Percentiles rank a stretch among this genome's conserved stretches.
Evolutionary conservation across 2,113 vertebrate genomes (phyloP).

Genomic region (Xenopus tropicalis): UCB_Xtro_10.0 CM004451.2:49174001-49174500

Average conservation of each 20-base stretch:
- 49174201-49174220: slow-evolving; percentile 94
- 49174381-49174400: no score
- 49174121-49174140: slow-evolving; percentile 93
- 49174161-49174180: slow-evolving; percentile 81
- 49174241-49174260: slow-evolving; percentile 66
- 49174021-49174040: no score
- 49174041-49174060: not conserved
- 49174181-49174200: slow-evolving; percentile 74
- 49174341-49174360: no score
- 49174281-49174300: not conserved
- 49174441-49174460: no score
- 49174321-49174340: no score
- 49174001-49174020: no score
- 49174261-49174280: slow-evolving; percentile 22
- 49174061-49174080: not conserved
- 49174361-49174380: no score
- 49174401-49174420: no score
- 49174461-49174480: no score
- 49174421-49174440: no score
- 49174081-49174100: slow-evolving; percentile 88
- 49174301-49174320: not conserved
- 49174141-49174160: slow-evolving; percentile 85
- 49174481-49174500: no score
- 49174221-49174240: slow-evolving; percentile 90
- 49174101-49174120: slow-evolving; percentile 91